Base-by-base conservation (phyloP, 2,797 vertebrate genomes). In the Microchirus variegatus region DNA sequence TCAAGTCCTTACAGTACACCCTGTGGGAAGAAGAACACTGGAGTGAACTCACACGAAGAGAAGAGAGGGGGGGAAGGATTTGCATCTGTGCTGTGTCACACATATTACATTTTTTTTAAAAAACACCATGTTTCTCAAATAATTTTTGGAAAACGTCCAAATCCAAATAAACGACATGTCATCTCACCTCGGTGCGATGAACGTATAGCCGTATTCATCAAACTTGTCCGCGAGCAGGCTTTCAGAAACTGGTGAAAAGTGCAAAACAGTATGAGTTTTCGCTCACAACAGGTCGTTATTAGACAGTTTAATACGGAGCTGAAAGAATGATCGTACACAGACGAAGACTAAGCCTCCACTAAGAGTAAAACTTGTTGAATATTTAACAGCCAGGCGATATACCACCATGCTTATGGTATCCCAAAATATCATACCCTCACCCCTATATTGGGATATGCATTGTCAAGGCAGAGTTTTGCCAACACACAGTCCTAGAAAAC, bases 161-260 rank as follows among this genome's bases (percentile, higher is more conserved):
- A 18, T 42, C 9, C 15, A 18, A 42, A 63, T 36, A 31, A 58
- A 47, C 14, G 1, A 2, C 6, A 35, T 45, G 46, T 61, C 82
- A 83, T 44, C 82, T 70, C 90, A 99, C 97, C 97, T 98, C 16
- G 96, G 96, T 71, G 96, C 96, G 80, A 98, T 91, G 72, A 96
- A 94, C 0, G 96, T 97, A 48, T 95, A 95, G 67, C 96, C 96
- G 68, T 91, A 84, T 87, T 97, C 96, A 77, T 97, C 95, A 90
- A 95, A 99, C 88, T 92, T 76, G 62, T 97, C 95, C 0, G 75
- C 78, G 80, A 95, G 93, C 83, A 99, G 86, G 47, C 94, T 92
- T 90, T 97, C 96, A 69, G 94, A 91, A 93, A 93, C 97, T 99
- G 90, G 43, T 87, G 83, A 88, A 77, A 84, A 69, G 58, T 13